Percentiles rank a stretch among this genome's conserved stretches.
Conservation (phyloP, 2,797 vertebrate species). For the Atherinosoma microstoma region DNA sequence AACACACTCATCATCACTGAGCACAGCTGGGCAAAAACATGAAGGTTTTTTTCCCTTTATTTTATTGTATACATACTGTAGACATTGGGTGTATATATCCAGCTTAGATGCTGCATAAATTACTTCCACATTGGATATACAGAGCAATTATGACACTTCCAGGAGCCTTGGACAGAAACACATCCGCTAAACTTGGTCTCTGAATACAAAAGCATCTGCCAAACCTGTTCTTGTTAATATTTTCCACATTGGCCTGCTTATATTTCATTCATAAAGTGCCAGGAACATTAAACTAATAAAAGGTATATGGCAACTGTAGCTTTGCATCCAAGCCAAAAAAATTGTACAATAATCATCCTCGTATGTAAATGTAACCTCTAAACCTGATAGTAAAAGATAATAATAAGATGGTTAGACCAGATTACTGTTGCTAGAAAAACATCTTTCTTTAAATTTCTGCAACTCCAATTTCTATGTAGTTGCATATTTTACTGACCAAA, state of each 20-base stretch:
- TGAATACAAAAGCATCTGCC: slow-evolving; percentile 2
- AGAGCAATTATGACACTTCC: slow-evolving; percentile 9
- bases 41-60: not conserved
- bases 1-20: not conserved
- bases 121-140: slow-evolving; percentile 15
- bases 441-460: no score
- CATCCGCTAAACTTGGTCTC: slow-evolving; percentile 11
- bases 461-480: no score
- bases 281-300: slow-evolving; percentile 11
- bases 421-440: no score
- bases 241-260: slow-evolving; percentile 36
- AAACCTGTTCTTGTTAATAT: slow-evolving; percentile 25
- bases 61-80: not conserved
- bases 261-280: slow-evolving; percentile 21
- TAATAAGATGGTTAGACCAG: no score
- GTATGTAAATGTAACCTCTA: no score
- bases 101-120: slow-evolving; percentile 8
- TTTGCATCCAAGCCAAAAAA: no score
- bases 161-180: slow-evolving; percentile 24
- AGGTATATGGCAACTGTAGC: no score
- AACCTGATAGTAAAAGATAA: no score
- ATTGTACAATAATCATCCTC: no score
- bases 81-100: not conserved
- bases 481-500: no score
- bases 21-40: not conserved